Conservation (phyloP, 2,797 vertebrate species). For the Sarcophilus harrisii region DNA sequence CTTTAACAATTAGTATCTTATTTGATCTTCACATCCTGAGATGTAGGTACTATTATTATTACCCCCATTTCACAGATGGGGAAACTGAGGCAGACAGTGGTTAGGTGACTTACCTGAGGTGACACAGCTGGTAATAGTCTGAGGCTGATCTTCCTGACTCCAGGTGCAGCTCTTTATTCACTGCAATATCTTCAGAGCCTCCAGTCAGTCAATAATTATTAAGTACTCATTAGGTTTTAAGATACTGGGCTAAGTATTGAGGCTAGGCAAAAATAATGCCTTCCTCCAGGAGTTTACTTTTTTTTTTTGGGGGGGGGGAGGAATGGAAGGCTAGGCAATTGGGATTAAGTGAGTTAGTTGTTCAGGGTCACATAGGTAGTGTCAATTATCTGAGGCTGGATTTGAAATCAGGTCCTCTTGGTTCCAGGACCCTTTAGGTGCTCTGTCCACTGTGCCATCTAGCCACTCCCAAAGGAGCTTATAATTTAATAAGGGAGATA, state of each 20-base stretch:
- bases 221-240: background rate
- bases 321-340: no score
- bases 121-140: background rate
- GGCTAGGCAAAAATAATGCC: background rate
- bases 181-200: background rate
- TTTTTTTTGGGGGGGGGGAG: no score
- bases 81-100: background rate
- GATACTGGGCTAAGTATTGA: background rate
- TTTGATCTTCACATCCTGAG: background rate
- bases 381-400: no score
- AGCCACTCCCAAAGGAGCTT: no score
- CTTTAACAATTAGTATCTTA: background rate
- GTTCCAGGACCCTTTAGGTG: no score
- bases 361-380: no score
- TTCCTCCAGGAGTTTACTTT: background rate
- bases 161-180: background rate
- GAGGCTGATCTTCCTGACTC: background rate
- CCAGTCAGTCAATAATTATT: background rate
- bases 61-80: background rate
- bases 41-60: background rate
- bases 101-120: background rate
- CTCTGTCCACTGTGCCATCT: no score
- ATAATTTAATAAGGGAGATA: no score
- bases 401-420: no score
- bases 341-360: no score